These are phyloP conservation scores for Propithecus perrieri DNA, from an alignment of 2,797 vertebrate species.

Conservation along the genomic window DNA sequence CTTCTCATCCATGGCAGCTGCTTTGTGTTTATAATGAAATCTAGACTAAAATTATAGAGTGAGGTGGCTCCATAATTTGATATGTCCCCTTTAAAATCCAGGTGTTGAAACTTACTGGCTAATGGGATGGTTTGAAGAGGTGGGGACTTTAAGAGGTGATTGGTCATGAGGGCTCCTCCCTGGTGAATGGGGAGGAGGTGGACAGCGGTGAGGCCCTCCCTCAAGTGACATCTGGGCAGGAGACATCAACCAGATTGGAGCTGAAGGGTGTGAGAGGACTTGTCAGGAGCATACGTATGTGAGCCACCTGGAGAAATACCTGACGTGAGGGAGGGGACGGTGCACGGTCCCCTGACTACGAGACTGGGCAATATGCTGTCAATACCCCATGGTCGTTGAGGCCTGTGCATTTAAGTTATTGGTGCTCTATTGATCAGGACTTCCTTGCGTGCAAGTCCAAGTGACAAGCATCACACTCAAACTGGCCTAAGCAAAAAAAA, in stretches of 20 bases:
- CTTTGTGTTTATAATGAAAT: background rate
- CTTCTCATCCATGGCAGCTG: background rate
- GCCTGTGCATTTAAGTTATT: background rate
- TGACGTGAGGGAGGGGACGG: background rate
- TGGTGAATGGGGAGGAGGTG: too few species aligned
- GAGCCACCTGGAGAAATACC: background rate
- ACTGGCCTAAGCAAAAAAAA: background rate
- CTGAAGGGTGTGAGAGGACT: background rate
- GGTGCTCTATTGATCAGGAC: background rate
- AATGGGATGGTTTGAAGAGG: background rate
- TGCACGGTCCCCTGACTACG: background rate
- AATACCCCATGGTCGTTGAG: background rate
- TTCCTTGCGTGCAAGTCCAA: background rate
- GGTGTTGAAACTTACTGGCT: background rate
- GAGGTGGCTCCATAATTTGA: background rate
- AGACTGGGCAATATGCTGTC: background rate
- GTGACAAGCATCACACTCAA: background rate
- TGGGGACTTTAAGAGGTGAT: background rate
- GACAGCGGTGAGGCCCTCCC: background rate
- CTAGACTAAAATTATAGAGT: background rate
- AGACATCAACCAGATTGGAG: background rate
- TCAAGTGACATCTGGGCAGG: background rate
- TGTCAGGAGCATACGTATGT: background rate
- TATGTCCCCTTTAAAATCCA: background rate
- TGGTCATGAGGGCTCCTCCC: background rate